phyloP scores from a whole-genome alignment of 2,113 vertebrate genomes.

The Heloderma charlesbogerti region DNA sequence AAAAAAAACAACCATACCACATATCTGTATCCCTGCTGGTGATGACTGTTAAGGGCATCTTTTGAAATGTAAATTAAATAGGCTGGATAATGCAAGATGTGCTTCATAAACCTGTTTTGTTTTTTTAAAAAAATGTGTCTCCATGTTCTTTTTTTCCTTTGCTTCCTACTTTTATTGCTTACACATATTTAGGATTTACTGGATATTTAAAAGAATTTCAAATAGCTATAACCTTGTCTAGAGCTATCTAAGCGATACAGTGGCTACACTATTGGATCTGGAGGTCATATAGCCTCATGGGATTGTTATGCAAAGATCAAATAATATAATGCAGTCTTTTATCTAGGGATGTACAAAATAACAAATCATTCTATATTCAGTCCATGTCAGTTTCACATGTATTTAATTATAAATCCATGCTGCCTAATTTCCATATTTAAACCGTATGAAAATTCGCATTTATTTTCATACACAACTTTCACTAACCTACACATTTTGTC shows the following conservation, averaged over 20 bases:
- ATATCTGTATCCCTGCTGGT: background rate
- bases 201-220: conserved; percentile 4
- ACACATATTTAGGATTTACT: background rate
- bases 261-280: background rate
- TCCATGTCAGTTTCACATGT: too few relatives aligned
- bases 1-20: too few relatives aligned
- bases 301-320: background rate
- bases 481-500: too few relatives aligned
- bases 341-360: too few relatives aligned
- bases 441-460: too few relatives aligned
- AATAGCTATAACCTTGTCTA: background rate
- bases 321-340: background rate
- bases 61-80: conserved; percentile 35
- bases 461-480: too few relatives aligned
- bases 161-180: conserved; percentile 21
- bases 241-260: background rate
- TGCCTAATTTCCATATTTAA: too few relatives aligned
- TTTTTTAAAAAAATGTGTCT: background rate
- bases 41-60: background rate
- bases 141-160: conserved; percentile 10
- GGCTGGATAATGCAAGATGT: conserved; percentile 3
- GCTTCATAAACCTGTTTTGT: background rate
- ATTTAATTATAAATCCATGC: too few relatives aligned
- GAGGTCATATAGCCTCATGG: background rate
- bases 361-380: too few relatives aligned